Evolutionary conservation across 1,140 invertebrate genomes (phyloP).

Genomic region (Lysiphlebus fabarum): DNA sequence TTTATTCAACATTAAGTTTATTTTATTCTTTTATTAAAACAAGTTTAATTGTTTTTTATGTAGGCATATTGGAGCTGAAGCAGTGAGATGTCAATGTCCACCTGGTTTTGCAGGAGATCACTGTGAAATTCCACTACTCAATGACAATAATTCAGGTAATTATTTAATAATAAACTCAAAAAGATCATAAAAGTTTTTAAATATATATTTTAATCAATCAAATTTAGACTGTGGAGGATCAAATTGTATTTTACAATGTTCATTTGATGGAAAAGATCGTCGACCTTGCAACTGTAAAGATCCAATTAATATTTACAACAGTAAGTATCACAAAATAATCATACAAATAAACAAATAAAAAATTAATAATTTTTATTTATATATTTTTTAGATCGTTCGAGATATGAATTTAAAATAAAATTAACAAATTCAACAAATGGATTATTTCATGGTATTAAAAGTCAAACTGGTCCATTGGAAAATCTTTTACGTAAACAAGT

Average conservation of each 20-base stretch:
- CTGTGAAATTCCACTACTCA: constrained; percentile 62
- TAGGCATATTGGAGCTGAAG: constrained; percentile 70
- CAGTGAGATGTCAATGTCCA: constrained; percentile 66
- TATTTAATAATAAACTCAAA: neutral
- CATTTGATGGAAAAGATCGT: constrained; percentile 24
- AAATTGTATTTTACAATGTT: constrained; percentile 42
- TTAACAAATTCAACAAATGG: constrained; percentile 37
- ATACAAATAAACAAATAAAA: constrained; percentile 26
- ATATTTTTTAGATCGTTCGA: constrained; percentile 37
- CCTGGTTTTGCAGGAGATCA: constrained; percentile 63
- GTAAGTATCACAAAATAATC: constrained; percentile 20
- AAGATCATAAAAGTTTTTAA: neutral
- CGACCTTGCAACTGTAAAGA: constrained; percentile 36
- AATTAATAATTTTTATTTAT: constrained; percentile 26
- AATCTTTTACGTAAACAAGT: constrained; percentile 38
- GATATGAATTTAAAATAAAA: constrained; percentile 45
- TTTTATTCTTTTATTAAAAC: too few species aligned
- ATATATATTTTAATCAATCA: constrained; percentile 10
- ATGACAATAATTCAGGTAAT: constrained; percentile 24
- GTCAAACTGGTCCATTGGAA: constrained; percentile 34
- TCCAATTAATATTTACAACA: constrained; percentile 17
- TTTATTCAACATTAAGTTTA: too few species aligned
- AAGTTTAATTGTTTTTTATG: too few species aligned
- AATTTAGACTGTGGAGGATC: constrained; percentile 34
- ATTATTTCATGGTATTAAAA: too few species aligned